Conservation (phyloP, 1,140 invertebrate genomes). For the Neelides sp. region DNA sequence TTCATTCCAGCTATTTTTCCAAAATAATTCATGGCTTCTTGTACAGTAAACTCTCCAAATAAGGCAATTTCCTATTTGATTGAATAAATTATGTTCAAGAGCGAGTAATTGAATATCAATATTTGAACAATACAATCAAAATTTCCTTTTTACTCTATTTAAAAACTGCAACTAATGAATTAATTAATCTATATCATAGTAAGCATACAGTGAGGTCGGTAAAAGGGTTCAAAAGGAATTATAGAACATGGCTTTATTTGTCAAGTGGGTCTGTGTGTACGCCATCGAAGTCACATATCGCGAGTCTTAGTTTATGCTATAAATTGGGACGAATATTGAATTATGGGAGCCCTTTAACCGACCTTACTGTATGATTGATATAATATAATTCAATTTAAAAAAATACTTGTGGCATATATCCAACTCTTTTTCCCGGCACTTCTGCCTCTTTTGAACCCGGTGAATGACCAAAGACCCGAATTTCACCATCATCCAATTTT, state of each 20-base stretch:
- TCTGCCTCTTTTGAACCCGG: constrained; percentile 58
- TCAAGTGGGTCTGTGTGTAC: too few species aligned
- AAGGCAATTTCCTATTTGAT: constrained; percentile 84
- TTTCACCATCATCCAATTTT: constrained; percentile 64
- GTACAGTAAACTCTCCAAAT: constrained; percentile 79
- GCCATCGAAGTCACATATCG: too few species aligned
- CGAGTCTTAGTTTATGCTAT: too few species aligned
- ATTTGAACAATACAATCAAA: constrained; percentile 4
- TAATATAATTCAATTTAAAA: background rate
- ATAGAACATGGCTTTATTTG: too few species aligned
- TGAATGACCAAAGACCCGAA: constrained; percentile 68
- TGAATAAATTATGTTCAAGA: background rate
- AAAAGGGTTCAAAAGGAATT: too few species aligned
- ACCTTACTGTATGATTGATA: too few species aligned
- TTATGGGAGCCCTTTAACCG: too few species aligned
- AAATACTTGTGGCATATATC: constrained; percentile 44
- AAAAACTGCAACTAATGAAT: too few species aligned
- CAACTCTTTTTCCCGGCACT: constrained; percentile 69
- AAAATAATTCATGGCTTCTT: constrained; percentile 82
- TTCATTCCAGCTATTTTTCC: constrained; percentile 74
- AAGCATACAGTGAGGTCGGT: too few species aligned
- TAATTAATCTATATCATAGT: too few species aligned
- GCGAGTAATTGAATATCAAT: too few species aligned
- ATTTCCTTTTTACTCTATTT: background rate
- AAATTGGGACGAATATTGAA: too few species aligned